These are phyloP conservation scores for Leguminivora glycinivorella DNA, from an alignment of 1,140 invertebrate genomes.

Conservation along the genomic window DNA sequence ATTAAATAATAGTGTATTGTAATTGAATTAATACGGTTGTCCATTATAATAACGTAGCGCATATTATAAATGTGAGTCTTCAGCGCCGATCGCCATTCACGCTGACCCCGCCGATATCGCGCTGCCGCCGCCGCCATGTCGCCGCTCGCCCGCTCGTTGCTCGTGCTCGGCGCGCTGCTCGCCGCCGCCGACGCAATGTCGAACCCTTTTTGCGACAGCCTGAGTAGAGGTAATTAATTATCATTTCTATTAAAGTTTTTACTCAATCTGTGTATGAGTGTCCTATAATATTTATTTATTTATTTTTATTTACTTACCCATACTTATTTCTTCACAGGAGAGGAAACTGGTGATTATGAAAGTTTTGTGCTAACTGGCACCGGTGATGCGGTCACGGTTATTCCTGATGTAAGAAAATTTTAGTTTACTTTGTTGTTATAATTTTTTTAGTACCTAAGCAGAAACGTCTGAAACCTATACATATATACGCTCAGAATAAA, in stretches of 20 bases:
- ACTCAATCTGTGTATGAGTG: no score
- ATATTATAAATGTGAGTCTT: not conserved
- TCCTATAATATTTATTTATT: no score
- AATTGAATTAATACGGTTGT: not conserved
- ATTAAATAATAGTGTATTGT: not conserved
- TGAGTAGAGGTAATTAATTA: not conserved
- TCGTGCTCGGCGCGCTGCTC: not conserved
- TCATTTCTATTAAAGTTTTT: not conserved
- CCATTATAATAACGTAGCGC: not conserved
- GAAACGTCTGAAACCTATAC: no score
- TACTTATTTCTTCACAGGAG: not conserved
- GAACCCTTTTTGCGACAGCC: not conserved
- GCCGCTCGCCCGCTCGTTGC: not conserved
- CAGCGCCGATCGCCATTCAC: not conserved
- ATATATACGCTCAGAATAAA: no score
- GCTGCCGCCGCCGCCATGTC: constrained; percentile 4
- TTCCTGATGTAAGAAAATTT: constrained; percentile 4
- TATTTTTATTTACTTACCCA: no score
- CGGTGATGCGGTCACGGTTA: not conserved
- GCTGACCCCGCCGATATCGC: constrained; percentile 1
- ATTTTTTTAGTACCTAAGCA: no score
- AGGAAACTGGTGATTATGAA: not conserved
- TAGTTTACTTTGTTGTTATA: not conserved
- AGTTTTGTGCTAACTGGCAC: not conserved
- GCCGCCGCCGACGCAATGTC: not conserved